A percentile compares a stretch with the other conserved stretches of the same genome.
phyloP scores from a whole-genome alignment of 64 coral and sea anemone genomes.

The Montipora capricornis region DNA sequence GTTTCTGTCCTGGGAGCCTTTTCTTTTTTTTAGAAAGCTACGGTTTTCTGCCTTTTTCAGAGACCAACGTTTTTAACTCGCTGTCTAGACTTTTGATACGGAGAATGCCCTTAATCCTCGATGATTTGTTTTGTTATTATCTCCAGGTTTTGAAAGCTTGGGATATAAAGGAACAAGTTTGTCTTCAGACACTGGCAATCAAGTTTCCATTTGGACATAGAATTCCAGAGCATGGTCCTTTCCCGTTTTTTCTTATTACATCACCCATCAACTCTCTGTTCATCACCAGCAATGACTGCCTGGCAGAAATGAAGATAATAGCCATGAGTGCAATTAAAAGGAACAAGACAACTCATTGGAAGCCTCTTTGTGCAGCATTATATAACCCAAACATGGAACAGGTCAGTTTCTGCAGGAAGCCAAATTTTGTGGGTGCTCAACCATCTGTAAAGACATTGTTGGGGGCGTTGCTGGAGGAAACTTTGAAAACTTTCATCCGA shows the following conservation, averaged over 20 bases:
- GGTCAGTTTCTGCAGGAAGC: slow-evolving; percentile 11
- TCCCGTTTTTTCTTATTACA: slow-evolving; percentile 82
- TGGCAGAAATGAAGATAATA: slow-evolving; percentile 87
- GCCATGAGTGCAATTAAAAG: slow-evolving; percentile 65
- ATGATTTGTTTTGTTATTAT: neutral
- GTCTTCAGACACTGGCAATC: slow-evolving; percentile 82
- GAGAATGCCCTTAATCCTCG: no score
- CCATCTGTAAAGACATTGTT: no score
- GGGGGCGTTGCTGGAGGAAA: no score
- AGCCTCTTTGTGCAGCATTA: slow-evolving; percentile 75
- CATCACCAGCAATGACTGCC: slow-evolving; percentile 86
- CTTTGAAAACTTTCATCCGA: no score
- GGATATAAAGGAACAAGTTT: slow-evolving; percentile 92
- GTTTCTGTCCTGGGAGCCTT: no score
- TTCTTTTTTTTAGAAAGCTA: no score
- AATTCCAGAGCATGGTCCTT: slow-evolving; percentile 91
- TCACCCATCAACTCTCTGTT: slow-evolving; percentile 83
- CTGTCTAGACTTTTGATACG: no score
- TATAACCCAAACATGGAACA: slow-evolving; percentile 86
- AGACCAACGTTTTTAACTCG: no score
- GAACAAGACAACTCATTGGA: slow-evolving; percentile 83
- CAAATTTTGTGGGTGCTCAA: no score
- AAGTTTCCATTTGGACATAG: slow-evolving; percentile 89
- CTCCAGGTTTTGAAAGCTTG: slow-evolving; percentile 86
- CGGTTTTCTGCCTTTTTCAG: no score